phyloP scores from a whole-genome alignment of 2,113 vertebrate genomes.

The Nymphicus hollandicus region DNA sequence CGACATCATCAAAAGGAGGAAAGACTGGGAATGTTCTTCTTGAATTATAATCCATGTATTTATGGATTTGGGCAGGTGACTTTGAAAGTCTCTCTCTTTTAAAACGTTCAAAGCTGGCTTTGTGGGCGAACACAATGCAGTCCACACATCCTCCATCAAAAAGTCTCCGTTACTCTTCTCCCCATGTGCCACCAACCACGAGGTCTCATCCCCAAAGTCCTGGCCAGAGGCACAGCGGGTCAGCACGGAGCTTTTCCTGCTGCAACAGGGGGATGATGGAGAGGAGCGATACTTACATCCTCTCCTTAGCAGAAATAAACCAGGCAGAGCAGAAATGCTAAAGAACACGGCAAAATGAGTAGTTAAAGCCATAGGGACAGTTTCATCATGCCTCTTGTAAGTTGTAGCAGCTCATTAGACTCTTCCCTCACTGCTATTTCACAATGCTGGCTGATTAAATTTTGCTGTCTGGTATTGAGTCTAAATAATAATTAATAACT shows the following conservation, averaged over 20 bases:
- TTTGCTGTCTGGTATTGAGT: slow-evolving; percentile 25
- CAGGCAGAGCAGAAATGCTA: background rate
- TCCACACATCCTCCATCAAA: background rate
- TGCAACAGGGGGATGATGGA: accelerated
- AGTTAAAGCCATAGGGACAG: background rate
- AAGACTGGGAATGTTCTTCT: background rate
- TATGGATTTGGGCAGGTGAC: accelerated
- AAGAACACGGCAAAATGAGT: background rate
- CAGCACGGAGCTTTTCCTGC: background rate
- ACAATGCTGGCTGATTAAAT: background rate
- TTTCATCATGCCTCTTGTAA: background rate
- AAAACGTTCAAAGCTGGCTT: background rate
- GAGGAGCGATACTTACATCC: background rate
- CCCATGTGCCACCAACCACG: background rate
- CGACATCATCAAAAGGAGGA: background rate
- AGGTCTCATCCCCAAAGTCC: background rate
- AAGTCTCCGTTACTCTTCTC: accelerated
- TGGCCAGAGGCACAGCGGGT: background rate
- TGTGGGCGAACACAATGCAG: background rate
- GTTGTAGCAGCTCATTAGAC: background rate
- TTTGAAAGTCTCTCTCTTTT: background rate
- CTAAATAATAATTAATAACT: slow-evolving; percentile 57
- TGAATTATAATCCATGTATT: background rate
- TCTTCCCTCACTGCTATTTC: slow-evolving; percentile 16
- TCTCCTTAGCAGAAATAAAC: background rate